phyloP scores from a whole-genome alignment of 2,113 vertebrate species.

The Axis porcinus region DNA sequence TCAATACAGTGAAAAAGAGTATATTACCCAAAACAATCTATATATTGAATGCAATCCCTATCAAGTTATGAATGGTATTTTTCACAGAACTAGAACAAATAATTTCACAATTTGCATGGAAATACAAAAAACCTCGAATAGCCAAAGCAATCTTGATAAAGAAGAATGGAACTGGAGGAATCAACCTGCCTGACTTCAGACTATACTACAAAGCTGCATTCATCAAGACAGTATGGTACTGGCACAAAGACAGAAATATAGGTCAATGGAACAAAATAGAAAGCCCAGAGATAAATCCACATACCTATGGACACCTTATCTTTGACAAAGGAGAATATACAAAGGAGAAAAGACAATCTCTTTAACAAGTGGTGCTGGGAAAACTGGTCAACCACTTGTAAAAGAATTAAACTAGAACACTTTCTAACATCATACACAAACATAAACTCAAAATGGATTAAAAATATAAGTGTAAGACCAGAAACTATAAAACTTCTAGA shows the following conservation, averaged over 20 bases:
- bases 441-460: background rate
- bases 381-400: background rate
- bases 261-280: background rate
- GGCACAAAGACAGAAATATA: background rate
- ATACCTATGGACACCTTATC: background rate
- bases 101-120: background rate
- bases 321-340: background rate
- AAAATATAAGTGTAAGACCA: background rate
- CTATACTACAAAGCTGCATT: background rate
- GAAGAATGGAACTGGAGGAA: background rate
- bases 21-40: background rate
- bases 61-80: fast-evolving
- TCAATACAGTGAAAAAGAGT: background rate
- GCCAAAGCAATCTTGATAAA: background rate
- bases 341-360: background rate
- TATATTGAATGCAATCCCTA: background rate
- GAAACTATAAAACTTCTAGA: background rate
- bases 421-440: background rate
- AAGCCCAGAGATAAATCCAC: background rate
- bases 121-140: background rate
- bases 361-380: background rate
- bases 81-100: background rate
- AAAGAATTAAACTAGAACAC: background rate
- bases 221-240: background rate
- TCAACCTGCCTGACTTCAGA: background rate